Percentiles rank a stretch among this genome's conserved stretches.
These are phyloP conservation scores for Patella vulgata DNA, from an alignment of 1,140 invertebrate genomes.

Conservation along the genomic window DNA sequence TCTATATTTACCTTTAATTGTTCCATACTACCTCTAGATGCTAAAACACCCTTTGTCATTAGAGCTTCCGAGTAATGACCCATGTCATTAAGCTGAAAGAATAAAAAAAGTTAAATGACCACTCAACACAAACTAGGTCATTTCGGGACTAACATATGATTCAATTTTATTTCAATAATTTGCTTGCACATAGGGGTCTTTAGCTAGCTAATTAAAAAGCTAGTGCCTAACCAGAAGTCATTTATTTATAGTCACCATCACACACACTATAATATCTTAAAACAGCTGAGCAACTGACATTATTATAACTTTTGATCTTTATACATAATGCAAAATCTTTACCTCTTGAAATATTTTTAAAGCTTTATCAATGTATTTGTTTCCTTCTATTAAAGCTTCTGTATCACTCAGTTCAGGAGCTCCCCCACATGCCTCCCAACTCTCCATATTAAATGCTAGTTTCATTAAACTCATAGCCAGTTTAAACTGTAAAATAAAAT, in stretches of 20 bases:
- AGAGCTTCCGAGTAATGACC: constrained; percentile 65
- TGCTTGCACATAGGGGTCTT: no score
- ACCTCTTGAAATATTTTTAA: constrained; percentile 64
- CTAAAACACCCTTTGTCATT: constrained; percentile 66
- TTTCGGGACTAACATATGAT: no score
- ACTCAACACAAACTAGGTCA: no score
- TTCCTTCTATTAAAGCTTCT: constrained; percentile 58
- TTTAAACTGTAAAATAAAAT: constrained; percentile 55
- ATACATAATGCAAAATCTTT: constrained; percentile 9
- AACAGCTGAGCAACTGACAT: no score
- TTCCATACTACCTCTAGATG: constrained; percentile 61
- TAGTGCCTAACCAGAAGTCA: background rate
- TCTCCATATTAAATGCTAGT: constrained; percentile 66
- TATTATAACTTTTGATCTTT: background rate
- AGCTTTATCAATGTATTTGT: constrained; percentile 63
- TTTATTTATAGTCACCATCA: background rate
- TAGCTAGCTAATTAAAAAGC: constrained; percentile 4
- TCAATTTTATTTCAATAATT: no score
- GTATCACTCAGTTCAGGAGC: constrained; percentile 52
- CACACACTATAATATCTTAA: no score
- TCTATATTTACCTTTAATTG: constrained; percentile 60
- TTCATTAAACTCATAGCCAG: constrained; percentile 64
- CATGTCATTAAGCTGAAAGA: constrained; percentile 58
- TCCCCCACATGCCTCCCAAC: constrained; percentile 64
- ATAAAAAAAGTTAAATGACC: constrained; percentile 1